A percentile compares a stretch with the other conserved stretches of the same genome.
These are phyloP conservation scores for Paramisgurnus dabryanus DNA, from an alignment of 2,113 vertebrate species.

Conservation along the genomic window DNA sequence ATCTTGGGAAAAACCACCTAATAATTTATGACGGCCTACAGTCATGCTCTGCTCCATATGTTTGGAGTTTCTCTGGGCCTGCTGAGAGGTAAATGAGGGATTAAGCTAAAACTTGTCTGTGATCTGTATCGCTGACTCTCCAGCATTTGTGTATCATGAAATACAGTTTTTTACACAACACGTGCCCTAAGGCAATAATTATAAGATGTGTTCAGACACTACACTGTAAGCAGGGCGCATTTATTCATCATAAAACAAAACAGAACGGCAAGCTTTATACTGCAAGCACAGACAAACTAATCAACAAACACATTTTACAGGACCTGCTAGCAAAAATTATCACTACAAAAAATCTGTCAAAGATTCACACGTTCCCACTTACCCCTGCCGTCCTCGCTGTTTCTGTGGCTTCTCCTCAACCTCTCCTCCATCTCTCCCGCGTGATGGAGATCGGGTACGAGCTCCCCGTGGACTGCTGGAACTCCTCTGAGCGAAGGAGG, in stretches of 20 bases:
- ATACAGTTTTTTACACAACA: too few species aligned
- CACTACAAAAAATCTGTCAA: not conserved
- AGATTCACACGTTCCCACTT: slow-evolving; percentile 27
- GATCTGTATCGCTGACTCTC: too few species aligned
- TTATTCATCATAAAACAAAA: too few species aligned
- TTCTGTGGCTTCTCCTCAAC: slow-evolving; percentile 79
- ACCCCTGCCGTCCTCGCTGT: slow-evolving; percentile 81
- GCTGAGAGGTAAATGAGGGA: slow-evolving; percentile 13
- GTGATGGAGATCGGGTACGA: slow-evolving; percentile 86
- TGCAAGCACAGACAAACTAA: too few species aligned
- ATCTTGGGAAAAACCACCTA: not conserved
- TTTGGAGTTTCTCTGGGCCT: not conserved
- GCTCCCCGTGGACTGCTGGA: slow-evolving; percentile 86
- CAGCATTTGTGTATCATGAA: too few species aligned
- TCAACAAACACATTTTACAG: not conserved
- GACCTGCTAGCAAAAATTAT: not conserved
- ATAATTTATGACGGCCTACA: slow-evolving; percentile 1
- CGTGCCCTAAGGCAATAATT: too few species aligned
- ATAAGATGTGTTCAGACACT: too few species aligned
- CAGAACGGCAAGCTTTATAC: too few species aligned
- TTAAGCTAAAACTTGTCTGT: not conserved
- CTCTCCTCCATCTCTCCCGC: slow-evolving; percentile 77
- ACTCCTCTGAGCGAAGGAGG: slow-evolving; percentile 83
- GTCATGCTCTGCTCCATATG: slow-evolving; percentile 5
- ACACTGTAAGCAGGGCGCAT: too few species aligned